Conservation (phyloP, 2,113 vertebrate species). For the Silurus glanis region DNA sequence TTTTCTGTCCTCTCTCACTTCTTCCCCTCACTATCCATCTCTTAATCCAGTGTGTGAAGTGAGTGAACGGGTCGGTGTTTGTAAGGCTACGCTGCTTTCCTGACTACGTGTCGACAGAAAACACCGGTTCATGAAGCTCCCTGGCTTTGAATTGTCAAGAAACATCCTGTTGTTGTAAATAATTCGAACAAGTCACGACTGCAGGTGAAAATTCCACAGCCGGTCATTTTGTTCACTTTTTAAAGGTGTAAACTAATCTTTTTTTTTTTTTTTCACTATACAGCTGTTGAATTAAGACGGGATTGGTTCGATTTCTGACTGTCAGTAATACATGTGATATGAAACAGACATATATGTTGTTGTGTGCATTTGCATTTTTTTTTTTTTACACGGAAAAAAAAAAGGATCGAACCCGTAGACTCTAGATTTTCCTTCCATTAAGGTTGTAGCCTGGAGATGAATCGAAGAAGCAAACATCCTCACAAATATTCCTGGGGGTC, state of each 20-base stretch:
- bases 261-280: neutral
- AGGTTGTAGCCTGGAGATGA: conserved; percentile 39
- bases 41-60: conserved; percentile 44
- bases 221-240: neutral
- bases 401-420: neutral
- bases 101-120: neutral
- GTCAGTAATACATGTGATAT: neutral
- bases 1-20: conserved; percentile 22
- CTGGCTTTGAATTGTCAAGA: neutral
- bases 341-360: neutral
- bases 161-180: neutral
- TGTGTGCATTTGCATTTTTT: neutral
- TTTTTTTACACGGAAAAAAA: neutral
- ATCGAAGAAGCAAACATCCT: conserved; percentile 22
- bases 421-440: neutral
- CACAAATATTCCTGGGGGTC: conserved; percentile 33
- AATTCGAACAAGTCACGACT: neutral
- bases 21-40: conserved; percentile 23
- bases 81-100: conserved; percentile 19
- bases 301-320: neutral
- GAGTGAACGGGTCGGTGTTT: conserved; percentile 39
- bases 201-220: neutral
- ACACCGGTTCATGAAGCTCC: neutral
- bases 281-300: neutral
- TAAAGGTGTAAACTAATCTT: neutral